Evolutionary conservation across 2,113 vertebrate genomes (phyloP).

Genomic region (Xerus inauris): DNA sequence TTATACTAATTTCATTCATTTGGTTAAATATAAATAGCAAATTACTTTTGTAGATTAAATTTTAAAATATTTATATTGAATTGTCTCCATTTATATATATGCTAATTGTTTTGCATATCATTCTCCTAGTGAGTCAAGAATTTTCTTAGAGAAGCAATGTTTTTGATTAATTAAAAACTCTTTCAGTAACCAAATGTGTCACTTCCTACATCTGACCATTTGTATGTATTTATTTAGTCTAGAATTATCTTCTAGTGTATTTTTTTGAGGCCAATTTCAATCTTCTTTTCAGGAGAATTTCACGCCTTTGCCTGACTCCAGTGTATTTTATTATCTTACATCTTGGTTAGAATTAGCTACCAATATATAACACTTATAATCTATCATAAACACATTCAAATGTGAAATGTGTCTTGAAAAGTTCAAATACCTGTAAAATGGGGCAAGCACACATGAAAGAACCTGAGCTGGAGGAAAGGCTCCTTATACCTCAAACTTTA

Average conservation of each 20-base stretch:
- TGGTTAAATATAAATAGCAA: background rate
- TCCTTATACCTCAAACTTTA: background rate
- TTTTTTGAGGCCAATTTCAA: background rate
- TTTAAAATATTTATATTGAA: background rate
- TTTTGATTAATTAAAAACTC: background rate
- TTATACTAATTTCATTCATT: background rate
- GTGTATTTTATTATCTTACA: background rate
- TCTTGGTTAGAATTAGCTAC: background rate
- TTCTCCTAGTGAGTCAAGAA: background rate
- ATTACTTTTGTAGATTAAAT: background rate
- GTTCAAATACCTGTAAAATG: background rate
- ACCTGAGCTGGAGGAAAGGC: background rate
- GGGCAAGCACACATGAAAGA: background rate
- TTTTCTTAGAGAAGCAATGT: background rate
- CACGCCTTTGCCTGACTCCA: background rate
- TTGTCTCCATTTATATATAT: background rate
- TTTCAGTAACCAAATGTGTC: background rate
- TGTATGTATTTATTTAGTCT: background rate
- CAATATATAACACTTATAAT: background rate
- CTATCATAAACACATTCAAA: background rate
- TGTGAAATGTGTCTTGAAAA: background rate
- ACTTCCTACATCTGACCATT: background rate
- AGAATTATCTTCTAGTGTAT: fast-evolving
- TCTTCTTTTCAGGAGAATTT: background rate
- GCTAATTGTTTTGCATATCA: background rate